phyloP scores from a whole-genome alignment of 1,140 invertebrate genomes.

The Magallana ariakensis region DNA sequence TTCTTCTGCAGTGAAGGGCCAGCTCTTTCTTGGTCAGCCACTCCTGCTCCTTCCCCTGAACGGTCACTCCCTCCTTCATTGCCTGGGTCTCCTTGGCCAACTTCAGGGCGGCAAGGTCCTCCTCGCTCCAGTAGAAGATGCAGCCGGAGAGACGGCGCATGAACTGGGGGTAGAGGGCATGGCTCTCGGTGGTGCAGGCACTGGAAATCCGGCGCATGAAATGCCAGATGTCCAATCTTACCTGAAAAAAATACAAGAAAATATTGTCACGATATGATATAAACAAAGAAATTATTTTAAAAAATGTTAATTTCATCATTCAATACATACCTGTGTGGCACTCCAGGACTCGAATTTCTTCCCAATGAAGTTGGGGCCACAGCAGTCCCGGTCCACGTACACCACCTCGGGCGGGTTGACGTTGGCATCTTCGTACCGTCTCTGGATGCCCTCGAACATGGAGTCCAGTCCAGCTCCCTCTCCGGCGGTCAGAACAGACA shows the following conservation, averaged over 20 bases:
- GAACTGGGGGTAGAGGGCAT: conserved; percentile 57
- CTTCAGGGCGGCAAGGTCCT: no score
- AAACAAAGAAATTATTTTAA: no score
- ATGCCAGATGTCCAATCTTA: conserved; percentile 65
- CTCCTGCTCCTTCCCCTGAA: no score
- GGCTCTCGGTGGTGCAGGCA: conserved; percentile 52
- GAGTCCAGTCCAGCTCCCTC: conserved; percentile 46
- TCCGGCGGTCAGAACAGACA: conserved; percentile 54
- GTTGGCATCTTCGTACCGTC: background rate
- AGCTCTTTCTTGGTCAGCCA: no score
- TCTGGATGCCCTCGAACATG: conserved; percentile 39
- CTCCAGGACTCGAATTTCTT: background rate
- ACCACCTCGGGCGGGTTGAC: background rate
- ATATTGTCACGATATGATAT: background rate
- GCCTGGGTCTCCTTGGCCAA: no score
- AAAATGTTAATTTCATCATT: no score
- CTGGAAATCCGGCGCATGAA: conserved; percentile 63
- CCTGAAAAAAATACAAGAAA: background rate
- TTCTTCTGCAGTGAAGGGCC: conserved; percentile 61
- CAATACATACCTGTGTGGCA: background rate
- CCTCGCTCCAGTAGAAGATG: no score
- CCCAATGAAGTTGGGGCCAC: background rate
- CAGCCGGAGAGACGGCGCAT: conserved; percentile 53
- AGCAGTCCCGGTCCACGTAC: background rate
- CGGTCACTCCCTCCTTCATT: no score